Base-by-base conservation (phyloP, 2,888 invertebrate species). In the Anoplius nigerrimus region DNA sequence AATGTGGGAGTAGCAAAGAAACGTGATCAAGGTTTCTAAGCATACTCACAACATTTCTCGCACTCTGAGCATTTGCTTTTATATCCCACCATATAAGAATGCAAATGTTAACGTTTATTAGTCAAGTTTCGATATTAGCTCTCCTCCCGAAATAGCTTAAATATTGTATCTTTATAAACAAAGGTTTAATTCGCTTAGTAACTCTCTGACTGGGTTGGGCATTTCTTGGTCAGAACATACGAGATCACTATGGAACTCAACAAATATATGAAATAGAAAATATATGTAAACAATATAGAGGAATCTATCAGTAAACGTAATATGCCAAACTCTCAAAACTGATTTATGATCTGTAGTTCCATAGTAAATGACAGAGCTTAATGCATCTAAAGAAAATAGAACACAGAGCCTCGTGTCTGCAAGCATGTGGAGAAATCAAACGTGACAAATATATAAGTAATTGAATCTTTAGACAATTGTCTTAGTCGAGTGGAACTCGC, bases 401-500 rank as follows among this genome's bases (percentile, higher is more conserved):
- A 77, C 64, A 82, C 84, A 85, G 84, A 83, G 85, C 82, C 84
- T 83, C 64, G 79, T 81, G 84, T 84, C 86, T 85, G 86, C 86
- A 85, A 86, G 73, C 87, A 88, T 86, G 81, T 85, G 87, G 85
- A 88, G 82, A 83, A 72, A 80, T 83, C 82, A 75, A 76, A 80
- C 79, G 66, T 48, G 48, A 48, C 48, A 34, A 34, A 11, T 34
- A 34, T 6, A 13, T 34, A 34, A 34, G 34, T 11, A 34, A 34
- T 34, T 6, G 11, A 34, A 3, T 34, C 11, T 27, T 34, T 34
- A 34, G 34, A 34, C 11, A 34, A 34, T 13, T 1, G 8, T 34
- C 34, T 34, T 34, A 34, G 34, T 3, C 34, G 2, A 11, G 34
- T 34, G 11, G 34, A 34, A 34, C 8, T 34, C 4, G 4, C 11